Conservation (phyloP, 1,140 invertebrate species). For the Halesus radiatus region DNA sequence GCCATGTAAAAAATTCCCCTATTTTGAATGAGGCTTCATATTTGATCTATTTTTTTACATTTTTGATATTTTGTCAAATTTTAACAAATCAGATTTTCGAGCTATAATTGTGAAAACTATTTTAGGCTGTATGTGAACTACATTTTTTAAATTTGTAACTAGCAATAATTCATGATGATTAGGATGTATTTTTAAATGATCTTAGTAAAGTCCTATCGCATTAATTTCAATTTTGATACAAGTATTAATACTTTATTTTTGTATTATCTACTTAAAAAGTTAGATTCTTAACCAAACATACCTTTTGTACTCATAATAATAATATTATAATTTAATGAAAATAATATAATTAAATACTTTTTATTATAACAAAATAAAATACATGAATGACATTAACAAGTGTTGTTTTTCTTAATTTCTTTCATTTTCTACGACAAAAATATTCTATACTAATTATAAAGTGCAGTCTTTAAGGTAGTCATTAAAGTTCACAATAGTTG, state of each 20-base stretch:
- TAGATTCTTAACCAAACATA: slow-evolving; percentile 2
- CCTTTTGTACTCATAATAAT: slow-evolving; percentile 10
- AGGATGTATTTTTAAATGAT: no score
- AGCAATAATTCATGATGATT: no score
- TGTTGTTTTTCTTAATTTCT: slow-evolving; percentile 3
- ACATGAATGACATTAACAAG: neutral
- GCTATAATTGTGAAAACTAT: no score
- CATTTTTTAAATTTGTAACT: no score
- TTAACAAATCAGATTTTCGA: no score
- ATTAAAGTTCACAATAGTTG: no score
- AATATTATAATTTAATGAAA: neutral
- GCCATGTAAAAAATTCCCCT: no score
- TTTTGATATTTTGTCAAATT: no score
- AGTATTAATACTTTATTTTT: slow-evolving; percentile 27
- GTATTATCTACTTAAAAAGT: neutral
- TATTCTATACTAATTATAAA: neutral
- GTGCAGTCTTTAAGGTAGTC: neutral
- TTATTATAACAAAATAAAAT: slow-evolving; percentile 24
- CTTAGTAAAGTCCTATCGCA: no score
- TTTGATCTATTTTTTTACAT: no score
- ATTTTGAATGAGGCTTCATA: no score
- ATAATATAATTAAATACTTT: slow-evolving; percentile 23
- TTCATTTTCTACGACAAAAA: neutral
- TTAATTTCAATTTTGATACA: neutral
- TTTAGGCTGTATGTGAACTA: no score